These are phyloP conservation scores for Cherax quadricarinatus DNA, from an alignment of 1,140 invertebrate genomes.

Conservation along the genomic window DNA sequence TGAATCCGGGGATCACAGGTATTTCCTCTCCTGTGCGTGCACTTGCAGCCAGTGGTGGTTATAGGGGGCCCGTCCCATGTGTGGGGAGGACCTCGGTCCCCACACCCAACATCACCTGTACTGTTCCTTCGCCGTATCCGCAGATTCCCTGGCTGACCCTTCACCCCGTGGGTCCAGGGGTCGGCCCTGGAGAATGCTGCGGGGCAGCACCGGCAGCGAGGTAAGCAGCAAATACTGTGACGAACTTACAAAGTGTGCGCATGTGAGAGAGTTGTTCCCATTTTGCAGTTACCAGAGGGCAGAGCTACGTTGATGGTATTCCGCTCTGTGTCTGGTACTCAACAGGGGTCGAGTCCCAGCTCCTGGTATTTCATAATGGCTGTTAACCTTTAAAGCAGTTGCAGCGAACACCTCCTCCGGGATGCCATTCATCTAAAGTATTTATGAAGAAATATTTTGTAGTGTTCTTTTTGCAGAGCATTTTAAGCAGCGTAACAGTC, in stretches of 20 bases:
- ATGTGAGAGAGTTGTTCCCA: background rate
- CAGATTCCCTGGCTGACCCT: background rate
- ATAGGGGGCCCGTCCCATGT: background rate
- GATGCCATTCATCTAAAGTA: too few relatives aligned
- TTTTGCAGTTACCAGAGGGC: too few relatives aligned
- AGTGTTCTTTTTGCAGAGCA: too few relatives aligned
- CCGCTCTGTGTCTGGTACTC: too few relatives aligned
- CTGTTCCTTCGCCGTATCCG: conserved; percentile 24
- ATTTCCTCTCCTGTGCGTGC: conserved; percentile 37
- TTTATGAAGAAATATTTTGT: too few relatives aligned
- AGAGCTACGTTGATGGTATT: too few relatives aligned
- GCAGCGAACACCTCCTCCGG: too few relatives aligned
- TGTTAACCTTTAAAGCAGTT: too few relatives aligned
- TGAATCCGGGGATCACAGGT: conserved; percentile 25
- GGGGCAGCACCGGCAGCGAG: conserved; percentile 18
- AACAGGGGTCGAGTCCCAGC: too few relatives aligned
- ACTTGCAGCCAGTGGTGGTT: conserved; percentile 11
- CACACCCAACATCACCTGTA: background rate
- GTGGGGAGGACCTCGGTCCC: too few relatives aligned
- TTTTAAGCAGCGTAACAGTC: too few relatives aligned
- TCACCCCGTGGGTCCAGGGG: conserved; percentile 1
- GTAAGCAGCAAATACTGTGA: conserved; percentile 32
- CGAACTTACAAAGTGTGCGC: background rate
- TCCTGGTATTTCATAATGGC: too few relatives aligned
- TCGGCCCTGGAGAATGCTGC: conserved; percentile 1